Conservation (phyloP, 2,888 invertebrate species). For the Phyto melanocephala region DNA sequence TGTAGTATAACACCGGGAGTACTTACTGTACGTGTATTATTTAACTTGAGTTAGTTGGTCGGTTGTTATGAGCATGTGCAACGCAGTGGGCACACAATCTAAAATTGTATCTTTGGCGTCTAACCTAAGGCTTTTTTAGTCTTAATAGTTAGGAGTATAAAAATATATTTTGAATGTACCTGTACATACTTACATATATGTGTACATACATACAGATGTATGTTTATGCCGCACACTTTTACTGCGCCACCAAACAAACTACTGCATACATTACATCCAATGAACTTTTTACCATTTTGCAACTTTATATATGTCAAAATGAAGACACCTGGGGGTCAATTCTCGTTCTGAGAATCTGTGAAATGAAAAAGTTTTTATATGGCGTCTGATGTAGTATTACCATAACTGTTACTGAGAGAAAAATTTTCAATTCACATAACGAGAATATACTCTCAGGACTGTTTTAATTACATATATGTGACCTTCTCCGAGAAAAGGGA, state of each 20-base stretch:
- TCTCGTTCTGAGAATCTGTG: too few relatives aligned
- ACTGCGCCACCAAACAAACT: constrained; percentile 23
- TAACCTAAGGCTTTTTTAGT: constrained; percentile 74
- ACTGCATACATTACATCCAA: not conserved
- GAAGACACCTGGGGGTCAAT: too few relatives aligned
- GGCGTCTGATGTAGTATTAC: too few relatives aligned
- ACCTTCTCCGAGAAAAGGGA: too few relatives aligned
- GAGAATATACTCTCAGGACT: too few relatives aligned
- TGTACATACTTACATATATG: not conserved
- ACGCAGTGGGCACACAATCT: constrained; percentile 75
- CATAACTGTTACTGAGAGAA: too few relatives aligned
- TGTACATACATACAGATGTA: not conserved
- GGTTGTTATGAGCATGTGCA: constrained; percentile 73
- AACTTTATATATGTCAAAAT: too few relatives aligned
- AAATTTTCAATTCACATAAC: too few relatives aligned
- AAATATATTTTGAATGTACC: not conserved
- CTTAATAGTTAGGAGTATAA: constrained; percentile 41
- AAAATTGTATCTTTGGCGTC: constrained; percentile 78
- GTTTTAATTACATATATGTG: too few relatives aligned
- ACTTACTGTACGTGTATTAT: constrained; percentile 65
- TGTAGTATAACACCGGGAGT: constrained; percentile 46
- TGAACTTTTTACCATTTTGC: constrained; percentile 7
- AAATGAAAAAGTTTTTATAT: too few relatives aligned
- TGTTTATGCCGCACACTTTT: not conserved
- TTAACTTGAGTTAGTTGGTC: constrained; percentile 67